Evolutionary conservation across 1,140 invertebrate species (phyloP), one percentile per base, ranked within the genome.

Genomic region (Andricus grossulariae): DNA sequence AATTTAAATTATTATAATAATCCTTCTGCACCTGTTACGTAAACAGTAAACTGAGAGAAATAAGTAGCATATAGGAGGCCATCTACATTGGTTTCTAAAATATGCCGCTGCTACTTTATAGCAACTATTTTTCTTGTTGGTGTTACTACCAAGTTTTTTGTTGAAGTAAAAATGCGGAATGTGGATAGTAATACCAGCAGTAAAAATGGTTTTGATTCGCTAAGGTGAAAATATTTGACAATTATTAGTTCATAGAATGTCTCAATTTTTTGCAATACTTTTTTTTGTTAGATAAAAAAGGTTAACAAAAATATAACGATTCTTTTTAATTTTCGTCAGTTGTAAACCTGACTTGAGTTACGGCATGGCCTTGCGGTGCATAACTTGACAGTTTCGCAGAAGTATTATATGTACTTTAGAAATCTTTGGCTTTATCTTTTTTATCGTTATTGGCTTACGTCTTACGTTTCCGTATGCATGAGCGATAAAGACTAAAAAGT

Each of bases 211-310:
- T 32, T 5, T 32, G 25, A 32, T 32, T 5, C 25, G 2, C 25
- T 3, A 32, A 3, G 25, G 5, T 32, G 4, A 32, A 32, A 32
- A 32, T 32, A 32, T 32, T 32, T 32, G 3, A 32, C 25, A 32
- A 32, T 66, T 21, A 60, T 13, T 60, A 12, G 11, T 60, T 19
- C 18, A 25, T 60, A 25, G 21, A 21, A 25, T 60, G 11, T 60
- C 13, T 13, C 6, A 60, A 15, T 19, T 8, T 60, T 60, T 15
- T 13, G 25, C 25, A 39, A 19, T n/a, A n/a, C 32, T 16, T 45
- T 66, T 66, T 66, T 66, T 32, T 39, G n/a, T 66, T 66, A 16
- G 32, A n/a, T n/a, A n/a, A n/a, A 66, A 66, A 66, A 39, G 57
- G 32, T 6, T 39, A 16, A 32, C 12, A 25, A 15, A 21, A 15